These are phyloP conservation scores for Sclerodermus sp. DNA, from an alignment of 2,888 invertebrate genomes.

Conservation along the genomic window DNA sequence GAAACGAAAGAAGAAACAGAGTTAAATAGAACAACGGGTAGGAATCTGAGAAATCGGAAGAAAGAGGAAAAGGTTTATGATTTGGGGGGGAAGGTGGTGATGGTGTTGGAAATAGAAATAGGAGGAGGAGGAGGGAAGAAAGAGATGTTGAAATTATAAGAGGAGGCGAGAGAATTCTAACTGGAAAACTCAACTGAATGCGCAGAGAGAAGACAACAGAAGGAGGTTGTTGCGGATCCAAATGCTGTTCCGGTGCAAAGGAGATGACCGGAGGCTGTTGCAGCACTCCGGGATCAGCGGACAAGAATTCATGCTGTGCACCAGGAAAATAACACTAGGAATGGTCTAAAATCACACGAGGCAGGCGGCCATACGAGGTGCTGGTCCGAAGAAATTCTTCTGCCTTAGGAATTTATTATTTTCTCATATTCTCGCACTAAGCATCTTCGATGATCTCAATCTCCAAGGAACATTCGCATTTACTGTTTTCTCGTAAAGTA, in stretches of 20 bases:
- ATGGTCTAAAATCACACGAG: not conserved
- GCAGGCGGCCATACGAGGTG: conserved; percentile 28
- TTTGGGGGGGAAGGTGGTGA: no score
- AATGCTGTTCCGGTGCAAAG: conserved; percentile 37
- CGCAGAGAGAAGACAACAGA: conserved; percentile 36
- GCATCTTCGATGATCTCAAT: no score
- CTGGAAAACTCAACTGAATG: conserved; percentile 28
- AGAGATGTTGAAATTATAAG: not conserved
- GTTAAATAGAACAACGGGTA: no score
- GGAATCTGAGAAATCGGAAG: no score
- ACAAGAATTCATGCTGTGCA: conserved; percentile 21
- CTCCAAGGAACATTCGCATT: no score
- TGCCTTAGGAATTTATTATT: no score
- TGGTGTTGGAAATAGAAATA: not conserved
- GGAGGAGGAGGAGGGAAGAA: not conserved
- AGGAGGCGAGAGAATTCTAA: conserved; percentile 14
- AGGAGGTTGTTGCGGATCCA: conserved; percentile 39
- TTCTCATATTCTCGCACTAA: no score
- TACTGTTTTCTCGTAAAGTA: no score
- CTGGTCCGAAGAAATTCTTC: no score
- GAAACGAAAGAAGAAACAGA: no score
- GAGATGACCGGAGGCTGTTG: conserved; percentile 38
- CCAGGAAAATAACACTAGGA: conserved; percentile 16
- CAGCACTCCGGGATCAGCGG: conserved; percentile 4
- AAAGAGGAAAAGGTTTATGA: no score